Percentiles rank a stretch among this genome's conserved stretches.
Evolutionary conservation across 23 tunicate species (phyloP).

Genomic region (Trididemnum nubilum): DNA sequence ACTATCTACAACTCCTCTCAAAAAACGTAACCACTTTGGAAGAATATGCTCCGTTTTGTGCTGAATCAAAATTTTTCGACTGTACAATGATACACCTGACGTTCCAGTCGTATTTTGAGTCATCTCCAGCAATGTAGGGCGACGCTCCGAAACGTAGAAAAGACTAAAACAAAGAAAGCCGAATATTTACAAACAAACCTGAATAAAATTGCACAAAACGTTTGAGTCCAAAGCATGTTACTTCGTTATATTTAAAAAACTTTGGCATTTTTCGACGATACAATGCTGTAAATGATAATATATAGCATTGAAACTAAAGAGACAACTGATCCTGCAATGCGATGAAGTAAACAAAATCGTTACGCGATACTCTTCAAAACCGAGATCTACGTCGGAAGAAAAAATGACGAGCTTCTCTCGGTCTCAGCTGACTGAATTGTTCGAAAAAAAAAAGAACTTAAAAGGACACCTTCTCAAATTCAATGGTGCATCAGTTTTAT

Average conservation of each 20-base stretch:
- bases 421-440: too few relatives aligned
- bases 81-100: constrained; percentile 86
- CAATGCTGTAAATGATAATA: too few relatives aligned
- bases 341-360: too few relatives aligned
- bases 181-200: neutral
- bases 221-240: too few relatives aligned
- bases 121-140: constrained; percentile 83
- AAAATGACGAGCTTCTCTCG: too few relatives aligned
- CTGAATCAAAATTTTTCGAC: constrained; percentile 85
- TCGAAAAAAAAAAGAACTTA: too few relatives aligned
- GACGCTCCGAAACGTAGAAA: constrained; percentile 77
- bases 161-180: constrained; percentile 34
- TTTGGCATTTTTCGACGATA: too few relatives aligned
- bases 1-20: constrained; percentile 92
- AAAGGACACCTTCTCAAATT: constrained; percentile 92
- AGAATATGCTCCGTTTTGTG: constrained; percentile 81
- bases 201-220: neutral
- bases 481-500: constrained; percentile 93
- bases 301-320: too few relatives aligned
- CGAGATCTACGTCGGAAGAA: too few relatives aligned
- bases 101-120: constrained; percentile 58
- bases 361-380: too few relatives aligned
- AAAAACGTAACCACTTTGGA: constrained; percentile 94
- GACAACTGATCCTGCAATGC: too few relatives aligned
- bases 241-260: too few relatives aligned